Percentiles rank a stretch among this genome's conserved stretches.
These are phyloP conservation scores for Scelioninae gen. 2 DNA, from an alignment of 2,888 invertebrate genomes.

Conservation along the genomic window DNA sequence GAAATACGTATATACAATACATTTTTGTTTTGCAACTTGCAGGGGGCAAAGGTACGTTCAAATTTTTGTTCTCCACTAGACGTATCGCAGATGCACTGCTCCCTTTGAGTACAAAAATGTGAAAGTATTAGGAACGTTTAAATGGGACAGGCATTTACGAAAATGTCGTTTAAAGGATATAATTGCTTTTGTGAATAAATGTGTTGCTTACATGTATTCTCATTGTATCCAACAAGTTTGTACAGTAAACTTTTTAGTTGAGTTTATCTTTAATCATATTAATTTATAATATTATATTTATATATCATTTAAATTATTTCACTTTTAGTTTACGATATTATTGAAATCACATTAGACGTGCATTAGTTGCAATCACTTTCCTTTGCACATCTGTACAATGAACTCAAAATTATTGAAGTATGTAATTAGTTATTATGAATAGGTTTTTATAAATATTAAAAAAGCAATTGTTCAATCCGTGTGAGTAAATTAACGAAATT, in stretches of 20 bases:
- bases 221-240: conserved; percentile 31
- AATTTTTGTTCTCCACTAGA: conserved; percentile 67
- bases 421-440: too few species aligned
- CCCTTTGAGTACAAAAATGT: conserved; percentile 46
- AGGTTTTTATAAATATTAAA: too few species aligned
- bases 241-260: conserved; percentile 21
- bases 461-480: too few species aligned
- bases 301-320: too few species aligned
- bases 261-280: too few species aligned
- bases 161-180: conserved; percentile 30
- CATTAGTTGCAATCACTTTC: conserved; percentile 18
- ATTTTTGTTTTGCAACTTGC: conserved; percentile 73
- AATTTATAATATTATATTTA: too few species aligned
- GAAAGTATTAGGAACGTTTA: conserved; percentile 31
- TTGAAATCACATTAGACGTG: too few species aligned
- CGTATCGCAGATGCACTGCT: conserved; percentile 57
- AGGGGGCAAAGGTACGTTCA: conserved; percentile 82
- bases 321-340: too few species aligned
- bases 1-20: conserved; percentile 60
- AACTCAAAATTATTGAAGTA: neutral
- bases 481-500: too few species aligned
- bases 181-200: conserved; percentile 43
- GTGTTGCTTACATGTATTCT: conserved; percentile 54
- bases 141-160: conserved; percentile 48
- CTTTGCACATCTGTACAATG: conserved; percentile 19